phyloP scores from a whole-genome alignment of 2,113 vertebrate species.

The Prietella phreatophila region DNA sequence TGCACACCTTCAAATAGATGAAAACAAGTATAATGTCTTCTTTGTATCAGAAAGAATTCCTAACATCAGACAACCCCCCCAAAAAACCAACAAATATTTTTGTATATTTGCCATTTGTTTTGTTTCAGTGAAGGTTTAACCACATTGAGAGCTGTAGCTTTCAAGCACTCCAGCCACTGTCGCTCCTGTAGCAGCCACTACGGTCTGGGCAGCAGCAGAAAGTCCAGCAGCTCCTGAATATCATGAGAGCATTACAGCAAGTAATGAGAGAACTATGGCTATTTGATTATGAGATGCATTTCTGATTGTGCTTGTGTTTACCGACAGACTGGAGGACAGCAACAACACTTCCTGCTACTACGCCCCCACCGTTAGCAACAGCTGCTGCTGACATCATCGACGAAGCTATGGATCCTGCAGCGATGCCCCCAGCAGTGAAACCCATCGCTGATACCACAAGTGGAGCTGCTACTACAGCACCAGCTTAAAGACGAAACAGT shows the following conservation, averaged over 20 bases:
- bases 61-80: too few relatives aligned
- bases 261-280: background rate
- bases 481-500: background rate
- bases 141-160: background rate
- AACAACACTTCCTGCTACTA: conserved; percentile 39
- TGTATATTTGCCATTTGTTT: background rate
- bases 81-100: too few relatives aligned
- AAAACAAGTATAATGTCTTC: background rate
- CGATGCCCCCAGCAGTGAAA: conserved; percentile 45
- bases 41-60: background rate
- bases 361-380: conserved; percentile 44
- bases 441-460: background rate
- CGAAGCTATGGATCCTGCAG: conserved; percentile 31
- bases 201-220: background rate
- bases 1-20: background rate
- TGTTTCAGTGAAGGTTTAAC: background rate
- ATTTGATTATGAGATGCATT: background rate
- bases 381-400: conserved; percentile 46
- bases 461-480: conserved; percentile 16
- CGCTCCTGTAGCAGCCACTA: background rate
- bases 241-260: background rate
- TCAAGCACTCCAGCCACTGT: background rate
- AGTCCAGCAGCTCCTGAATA: conserved; percentile 30
- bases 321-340: conserved; percentile 48
- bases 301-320: conserved; percentile 1